Evolutionary conservation across 2,113 vertebrate species (phyloP).

Genomic region (Chrysochloris asiatica): DNA sequence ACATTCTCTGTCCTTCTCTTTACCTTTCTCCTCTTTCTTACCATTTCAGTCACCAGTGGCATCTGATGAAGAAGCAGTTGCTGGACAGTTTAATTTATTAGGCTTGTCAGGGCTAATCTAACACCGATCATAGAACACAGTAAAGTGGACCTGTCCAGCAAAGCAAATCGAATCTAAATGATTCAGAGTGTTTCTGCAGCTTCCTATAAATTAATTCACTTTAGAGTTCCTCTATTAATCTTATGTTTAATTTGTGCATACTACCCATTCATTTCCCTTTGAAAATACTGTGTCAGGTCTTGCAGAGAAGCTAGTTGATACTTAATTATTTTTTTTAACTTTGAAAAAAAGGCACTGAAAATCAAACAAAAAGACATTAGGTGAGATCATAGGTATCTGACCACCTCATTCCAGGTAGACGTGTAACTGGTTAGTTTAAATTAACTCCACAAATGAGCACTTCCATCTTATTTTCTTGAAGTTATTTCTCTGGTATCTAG

Average conservation of each 20-base stretch:
- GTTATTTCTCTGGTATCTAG: background rate
- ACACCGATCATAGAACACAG: background rate
- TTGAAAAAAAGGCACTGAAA: background rate
- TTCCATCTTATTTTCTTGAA: rapidly evolving
- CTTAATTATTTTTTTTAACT: constrained; percentile 35
- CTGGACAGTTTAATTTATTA: constrained; percentile 75
- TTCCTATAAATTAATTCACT: constrained; percentile 32
- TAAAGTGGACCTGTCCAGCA: constrained; percentile 33
- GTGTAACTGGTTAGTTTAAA: background rate
- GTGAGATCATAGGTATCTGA: background rate
- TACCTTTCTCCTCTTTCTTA: background rate
- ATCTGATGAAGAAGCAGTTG: constrained; percentile 10
- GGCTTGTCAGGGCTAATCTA: constrained; percentile 68
- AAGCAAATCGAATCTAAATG: constrained; percentile 67
- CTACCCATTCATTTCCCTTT: background rate
- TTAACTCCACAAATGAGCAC: background rate
- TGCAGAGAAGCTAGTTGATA: background rate
- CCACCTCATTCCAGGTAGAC: background rate
- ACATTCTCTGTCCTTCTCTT: no score
- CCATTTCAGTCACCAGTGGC: rapidly evolving
- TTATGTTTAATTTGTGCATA: constrained; percentile 8
- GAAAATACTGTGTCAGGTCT: background rate
- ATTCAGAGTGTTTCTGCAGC: constrained; percentile 54
- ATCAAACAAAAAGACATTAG: constrained; percentile 17
- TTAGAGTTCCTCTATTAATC: background rate